phyloP scores from a whole-genome alignment of 2,113 vertebrate species.

The Sialia sialis region DNA sequence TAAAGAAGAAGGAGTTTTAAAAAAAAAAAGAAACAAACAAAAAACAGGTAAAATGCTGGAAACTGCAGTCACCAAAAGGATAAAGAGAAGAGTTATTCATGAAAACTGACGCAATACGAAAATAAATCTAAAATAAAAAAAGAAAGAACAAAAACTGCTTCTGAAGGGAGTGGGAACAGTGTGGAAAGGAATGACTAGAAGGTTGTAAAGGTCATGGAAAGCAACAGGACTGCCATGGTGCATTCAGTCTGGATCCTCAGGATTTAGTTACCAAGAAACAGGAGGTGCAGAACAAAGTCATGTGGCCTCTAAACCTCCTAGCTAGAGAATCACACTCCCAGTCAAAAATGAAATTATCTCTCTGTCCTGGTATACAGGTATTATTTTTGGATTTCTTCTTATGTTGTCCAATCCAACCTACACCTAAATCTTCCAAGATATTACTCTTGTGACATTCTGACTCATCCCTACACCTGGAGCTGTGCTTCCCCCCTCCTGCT shows the following conservation, averaged over 20 bases:
- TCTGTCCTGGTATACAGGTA: neutral
- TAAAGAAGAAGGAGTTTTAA: neutral
- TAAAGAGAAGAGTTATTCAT: neutral
- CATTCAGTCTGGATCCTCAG: neutral
- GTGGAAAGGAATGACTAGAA: neutral
- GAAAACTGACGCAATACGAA: neutral
- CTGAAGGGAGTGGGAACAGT: neutral
- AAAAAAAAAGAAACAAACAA: no score
- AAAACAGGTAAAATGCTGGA: neutral
- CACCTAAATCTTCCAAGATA: neutral
- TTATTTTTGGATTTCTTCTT: neutral
- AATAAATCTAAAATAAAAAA: neutral
- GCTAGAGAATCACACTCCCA: neutral
- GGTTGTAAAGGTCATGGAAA: neutral
- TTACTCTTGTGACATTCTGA: neutral
- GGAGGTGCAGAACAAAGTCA: neutral
- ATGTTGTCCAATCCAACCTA: neutral
- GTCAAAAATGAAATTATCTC: neutral
- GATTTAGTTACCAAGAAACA: neutral
- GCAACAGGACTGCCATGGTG: neutral
- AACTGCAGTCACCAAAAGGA: neutral
- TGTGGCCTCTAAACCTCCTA: neutral
- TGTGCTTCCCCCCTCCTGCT: neutral
- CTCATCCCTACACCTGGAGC: neutral
- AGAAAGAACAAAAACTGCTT: neutral